Evolutionary conservation across 2,113 vertebrate genomes (phyloP), one percentile per base, ranked within the genome.

Genomic region (Heloderma charlesbogerti): DNA sequence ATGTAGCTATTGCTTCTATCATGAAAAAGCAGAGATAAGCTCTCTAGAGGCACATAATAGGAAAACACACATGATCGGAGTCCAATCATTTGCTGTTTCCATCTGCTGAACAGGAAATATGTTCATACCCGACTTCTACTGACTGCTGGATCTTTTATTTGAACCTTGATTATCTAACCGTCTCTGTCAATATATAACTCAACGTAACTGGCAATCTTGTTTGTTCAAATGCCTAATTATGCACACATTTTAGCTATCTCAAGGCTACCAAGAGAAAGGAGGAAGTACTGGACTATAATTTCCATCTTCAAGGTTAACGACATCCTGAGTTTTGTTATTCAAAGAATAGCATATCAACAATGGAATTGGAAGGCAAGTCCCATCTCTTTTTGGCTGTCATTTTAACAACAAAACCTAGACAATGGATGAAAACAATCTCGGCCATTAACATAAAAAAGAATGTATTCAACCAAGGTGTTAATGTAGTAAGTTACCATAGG

Each of bases 61-160:
- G 40, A 66, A 29, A 84, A 67, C 84, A 66, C 81, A 83, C n/a
- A 54, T 27, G 67, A 91, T 57, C 34, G 54, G 78, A 91, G 6
- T 51, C 80, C 45, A 78, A 67, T 86, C 43, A 54, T 84, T 66
- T 77, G 71, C 71, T 74, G 51, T 72, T 83, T 89, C 51, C 31
- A 72, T 63, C 37, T 37, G 54, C 51, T 87, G 51, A 77, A 83
- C 20, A 83, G 84, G 74, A 91, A 67, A 81, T 9, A 8, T 86
- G 43, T 88, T 86, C 29, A 51, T 81, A n/a, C 20, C 37, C 54
- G 63, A 71, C 18, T 69, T 45, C 74, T n/a, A 80, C 57, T 84
- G 74, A 45, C 45, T 3, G 20, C 40, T 63, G 54, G 40, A n/a
- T 84, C 31, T 43, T 89, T 89, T 72, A 72, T 72, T 72, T 89